A percentile compares a stretch with the other conserved stretches of the same genome.
These are phyloP conservation scores for Dicaeum eximium DNA, from an alignment of 2,113 vertebrate genomes.

Conservation along the genomic window DNA sequence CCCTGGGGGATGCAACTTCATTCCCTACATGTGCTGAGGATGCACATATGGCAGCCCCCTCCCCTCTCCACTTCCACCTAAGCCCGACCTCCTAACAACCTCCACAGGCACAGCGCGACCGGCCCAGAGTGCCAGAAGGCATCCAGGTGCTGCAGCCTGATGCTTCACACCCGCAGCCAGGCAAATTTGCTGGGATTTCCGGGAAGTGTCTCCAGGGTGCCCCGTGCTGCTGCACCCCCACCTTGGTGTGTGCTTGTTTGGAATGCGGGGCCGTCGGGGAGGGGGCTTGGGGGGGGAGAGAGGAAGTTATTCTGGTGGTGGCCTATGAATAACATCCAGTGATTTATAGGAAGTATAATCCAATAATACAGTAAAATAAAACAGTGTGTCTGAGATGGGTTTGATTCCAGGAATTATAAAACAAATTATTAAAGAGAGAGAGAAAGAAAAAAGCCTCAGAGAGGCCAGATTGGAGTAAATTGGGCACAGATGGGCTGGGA, in stretches of 20 bases:
- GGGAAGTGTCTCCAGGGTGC: constrained; percentile 85
- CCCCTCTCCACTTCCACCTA: constrained; percentile 52
- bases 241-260: not conserved
- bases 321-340: constrained; percentile 90
- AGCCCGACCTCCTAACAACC: constrained; percentile 50
- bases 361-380: constrained; percentile 98
- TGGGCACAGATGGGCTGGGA: constrained; percentile 90
- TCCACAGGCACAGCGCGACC: not conserved
- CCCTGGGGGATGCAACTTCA: not conserved
- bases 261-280: constrained; percentile 74
- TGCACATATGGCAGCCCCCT: constrained; percentile 36
- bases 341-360: constrained; percentile 99
- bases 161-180: constrained; percentile 48
- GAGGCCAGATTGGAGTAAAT: constrained; percentile 86
- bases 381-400: constrained; percentile 87
- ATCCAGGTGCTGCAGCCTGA: constrained; percentile 50
- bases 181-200: constrained; percentile 65
- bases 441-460: constrained; percentile 19
- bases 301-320: constrained; percentile 85
- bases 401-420: constrained; percentile 98
- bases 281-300: constrained; percentile 64
- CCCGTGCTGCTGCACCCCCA: constrained; percentile 85
- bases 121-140: constrained; percentile 48
- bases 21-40: constrained; percentile 37
- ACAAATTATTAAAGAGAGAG: constrained; percentile 83